Evolutionary conservation across 2,797 vertebrate species (phyloP), one percentile per base, ranked within the genome.

Genomic region (Tragopan temminckii): DNA sequence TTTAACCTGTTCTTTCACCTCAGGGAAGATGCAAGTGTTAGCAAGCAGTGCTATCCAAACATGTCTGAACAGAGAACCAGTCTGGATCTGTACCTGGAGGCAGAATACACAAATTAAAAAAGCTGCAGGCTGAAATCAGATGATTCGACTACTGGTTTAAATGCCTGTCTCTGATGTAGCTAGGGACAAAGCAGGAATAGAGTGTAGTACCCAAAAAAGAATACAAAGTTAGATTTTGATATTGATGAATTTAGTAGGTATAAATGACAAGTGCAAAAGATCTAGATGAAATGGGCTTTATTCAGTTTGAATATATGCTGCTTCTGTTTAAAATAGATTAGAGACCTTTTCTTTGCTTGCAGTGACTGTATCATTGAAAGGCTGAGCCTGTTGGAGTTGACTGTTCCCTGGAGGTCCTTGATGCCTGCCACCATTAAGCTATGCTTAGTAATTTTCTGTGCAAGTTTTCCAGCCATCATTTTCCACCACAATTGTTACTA

Each of bases 161-260:
- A 13, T 2, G 13, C 29, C 1, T 13, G 10, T 7, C 31, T 0
- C 0, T 7, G 21, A 63, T 36, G 27, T 11, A 21, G 25, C 18
- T 48, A 29, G 5, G 12, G 40, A 33, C 17, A 7, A 1, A 4
- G 21, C 17, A 29, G 27, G 53, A 79, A 20, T 10, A 38, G 24
- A 31, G 2, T 2, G 13, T 33, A 45, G 14, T 14, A 13, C 23
- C 13, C 27, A 31, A 53, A 52, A 46, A 13, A 24, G 4, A 6
- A 7, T 20, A 43, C 19, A 43, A 43, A 2, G 24, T 43, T 53
- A 13, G 1, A 36, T 59, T 40, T 29, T 57, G 35, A 13, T 46
- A 33, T 38, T 29, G 35, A 59, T 27, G 14, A 31, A 24, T 70
- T 67, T 36, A 83, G 24, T 36, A 36, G 42, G 29, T 45, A 11